phyloP scores from a whole-genome alignment of 2,113 vertebrate genomes.

The Pollimyrus isidori region DNA sequence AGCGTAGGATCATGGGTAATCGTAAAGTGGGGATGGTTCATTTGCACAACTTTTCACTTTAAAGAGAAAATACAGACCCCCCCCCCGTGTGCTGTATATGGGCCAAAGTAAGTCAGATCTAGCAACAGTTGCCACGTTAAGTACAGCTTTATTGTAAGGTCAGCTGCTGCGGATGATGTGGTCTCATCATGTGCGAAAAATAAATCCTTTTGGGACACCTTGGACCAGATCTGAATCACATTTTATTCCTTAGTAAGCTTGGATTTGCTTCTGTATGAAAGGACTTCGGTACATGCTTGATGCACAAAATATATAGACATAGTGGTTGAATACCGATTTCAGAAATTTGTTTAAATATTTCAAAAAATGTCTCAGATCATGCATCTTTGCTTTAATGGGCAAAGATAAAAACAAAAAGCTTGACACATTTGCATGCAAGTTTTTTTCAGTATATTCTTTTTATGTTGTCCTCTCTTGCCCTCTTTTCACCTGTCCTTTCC shows the following conservation, averaged over 20 bases:
- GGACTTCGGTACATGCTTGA: not conserved
- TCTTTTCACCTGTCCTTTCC: not conserved
- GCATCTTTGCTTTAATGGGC: not conserved
- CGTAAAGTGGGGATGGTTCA: not conserved
- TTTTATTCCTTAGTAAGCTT: not conserved
- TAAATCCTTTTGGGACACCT: not conserved
- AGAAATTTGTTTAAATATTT: not conserved
- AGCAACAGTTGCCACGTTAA: not conserved
- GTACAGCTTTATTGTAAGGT: not conserved
- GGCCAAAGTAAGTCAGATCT: not conserved
- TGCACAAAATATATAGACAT: not conserved
- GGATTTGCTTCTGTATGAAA: not conserved
- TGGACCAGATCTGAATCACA: not conserved
- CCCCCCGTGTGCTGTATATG: not conserved
- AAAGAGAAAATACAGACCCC: not conserved
- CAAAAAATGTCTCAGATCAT: not conserved
- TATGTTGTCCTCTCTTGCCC: not conserved
- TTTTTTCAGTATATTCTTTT: not conserved
- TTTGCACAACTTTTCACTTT: not conserved
- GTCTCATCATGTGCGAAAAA: not conserved
- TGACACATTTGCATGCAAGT: not conserved
- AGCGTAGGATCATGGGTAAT: not conserved
- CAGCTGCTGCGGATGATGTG: not conserved
- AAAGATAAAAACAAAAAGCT: not conserved
- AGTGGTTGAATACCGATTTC: not conserved